Evolutionary conservation across 2,113 vertebrate species (phyloP).

Genomic region (Hippocampus guttulatus): DNA sequence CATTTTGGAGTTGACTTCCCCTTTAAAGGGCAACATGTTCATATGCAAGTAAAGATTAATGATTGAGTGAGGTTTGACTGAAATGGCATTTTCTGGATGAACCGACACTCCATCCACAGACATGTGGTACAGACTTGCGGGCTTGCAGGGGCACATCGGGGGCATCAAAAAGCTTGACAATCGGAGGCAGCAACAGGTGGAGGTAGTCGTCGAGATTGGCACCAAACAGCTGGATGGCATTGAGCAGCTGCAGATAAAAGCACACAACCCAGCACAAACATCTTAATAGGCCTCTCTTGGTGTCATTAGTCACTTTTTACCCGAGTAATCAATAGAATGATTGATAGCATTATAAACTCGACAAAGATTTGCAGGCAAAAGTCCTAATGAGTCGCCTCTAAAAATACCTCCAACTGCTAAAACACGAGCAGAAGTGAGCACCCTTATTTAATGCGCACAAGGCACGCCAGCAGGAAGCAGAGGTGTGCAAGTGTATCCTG

Average conservation of each 20-base stretch:
- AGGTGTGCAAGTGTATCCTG: constrained; percentile 15
- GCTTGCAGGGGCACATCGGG: constrained; percentile 84
- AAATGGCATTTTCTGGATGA: neutral
- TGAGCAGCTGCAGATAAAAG: constrained; percentile 78
- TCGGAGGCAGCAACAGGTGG: constrained; percentile 90
- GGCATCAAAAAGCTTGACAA: constrained; percentile 96
- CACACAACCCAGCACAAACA: constrained; percentile 17
- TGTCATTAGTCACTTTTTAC: neutral
- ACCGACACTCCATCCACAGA: neutral
- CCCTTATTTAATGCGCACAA: constrained; percentile 33
- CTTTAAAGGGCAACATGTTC: too few species aligned
- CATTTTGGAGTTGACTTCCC: too few species aligned
- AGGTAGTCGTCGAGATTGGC: constrained; percentile 98
- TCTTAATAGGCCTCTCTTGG: constrained; percentile 36
- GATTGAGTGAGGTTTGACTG: neutral
- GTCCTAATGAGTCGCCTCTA: too few species aligned
- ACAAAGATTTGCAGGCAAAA: neutral
- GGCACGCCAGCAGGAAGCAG: constrained; percentile 64
- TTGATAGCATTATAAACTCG: neutral
- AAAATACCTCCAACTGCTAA: neutral
- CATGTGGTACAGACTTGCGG: constrained; percentile 83
- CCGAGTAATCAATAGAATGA: neutral
- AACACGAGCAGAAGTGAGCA: constrained; percentile 17
- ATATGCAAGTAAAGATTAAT: neutral
- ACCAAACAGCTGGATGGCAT: constrained; percentile 95